phyloP scores from a whole-genome alignment of 53 echinoderm and acorn worm genomes.

The Echinarachnius parma region DNA sequence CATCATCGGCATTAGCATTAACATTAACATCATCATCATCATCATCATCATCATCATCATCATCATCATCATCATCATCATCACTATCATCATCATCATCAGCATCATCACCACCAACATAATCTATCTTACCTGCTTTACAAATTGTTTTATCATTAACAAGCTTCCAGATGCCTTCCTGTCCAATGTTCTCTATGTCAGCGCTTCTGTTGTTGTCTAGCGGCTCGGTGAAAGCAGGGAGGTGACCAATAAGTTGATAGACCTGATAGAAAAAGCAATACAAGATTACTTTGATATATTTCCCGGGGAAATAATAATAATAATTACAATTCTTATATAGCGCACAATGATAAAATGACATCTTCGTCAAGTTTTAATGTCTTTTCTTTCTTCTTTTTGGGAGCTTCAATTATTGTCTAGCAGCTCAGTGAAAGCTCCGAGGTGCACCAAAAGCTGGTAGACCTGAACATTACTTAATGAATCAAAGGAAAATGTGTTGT shows the following conservation, averaged over 20 bases:
- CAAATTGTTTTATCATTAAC: constrained; percentile 69
- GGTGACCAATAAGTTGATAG: constrained; percentile 56
- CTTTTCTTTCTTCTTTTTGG: no score
- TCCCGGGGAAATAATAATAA: no score
- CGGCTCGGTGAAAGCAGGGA: constrained; percentile 81
- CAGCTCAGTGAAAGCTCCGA: no score
- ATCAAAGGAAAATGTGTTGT: no score
- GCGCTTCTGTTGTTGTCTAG: constrained; percentile 87
- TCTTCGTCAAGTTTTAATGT: no score
- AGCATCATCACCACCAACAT: constrained; percentile 22
- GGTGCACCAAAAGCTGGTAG: no score
- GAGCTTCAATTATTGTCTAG: no score
- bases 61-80: constrained; percentile 33
- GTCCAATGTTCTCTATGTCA: constrained; percentile 67
- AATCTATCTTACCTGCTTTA: constrained; percentile 54
- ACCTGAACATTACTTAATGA: no score
- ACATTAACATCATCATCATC: constrained; percentile 40
- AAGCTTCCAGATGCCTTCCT: constrained; percentile 58
- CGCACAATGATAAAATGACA: no score
- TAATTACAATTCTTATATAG: no score
- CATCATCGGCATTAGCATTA: constrained; percentile 33
- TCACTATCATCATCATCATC: constrained; percentile 40
- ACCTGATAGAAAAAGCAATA: constrained; percentile 46
- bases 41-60: constrained; percentile 33
- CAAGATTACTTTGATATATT: no score